Base-by-base conservation (phyloP, 2,113 vertebrate species). In the Eira barbara region DNA sequence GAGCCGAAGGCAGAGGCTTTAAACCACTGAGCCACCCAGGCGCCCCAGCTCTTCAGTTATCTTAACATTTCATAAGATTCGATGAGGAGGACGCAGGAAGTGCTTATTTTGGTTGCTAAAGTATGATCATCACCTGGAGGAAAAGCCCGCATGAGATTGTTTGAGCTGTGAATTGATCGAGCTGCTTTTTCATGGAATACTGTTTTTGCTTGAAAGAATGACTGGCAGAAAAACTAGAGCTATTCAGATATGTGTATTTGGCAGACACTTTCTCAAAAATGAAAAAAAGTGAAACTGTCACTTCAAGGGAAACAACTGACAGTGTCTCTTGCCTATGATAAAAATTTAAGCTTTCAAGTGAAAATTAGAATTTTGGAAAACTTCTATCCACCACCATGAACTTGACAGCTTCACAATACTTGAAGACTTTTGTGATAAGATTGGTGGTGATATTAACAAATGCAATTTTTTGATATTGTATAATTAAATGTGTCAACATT, bases 361-460 rank as follows among this genome's bases (percentile, higher is more conserved):
- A 93, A 97, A 97, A 97, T 97, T 67, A 96, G 90, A 91, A 96
- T 94, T 97, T 97, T 96, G 96, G 88, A 95, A 97, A 96, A 95
- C 69, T 93, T 97, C 79, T 92, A 25, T 67, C 57, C 36, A 67
- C 57, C 85, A 78, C 92, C 42, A 63, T 89, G 87, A 92, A 95
- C 84, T 97, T 95, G 95, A 90, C 92, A 97, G 65, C 63, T 96
- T 92, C 73, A 74, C 29, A 83, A 76, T 89, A 52, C 42, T 89
- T 93, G 65, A 89, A 83, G 61, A 80, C 42, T 96, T 97, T 80
- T 92, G 55, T 49, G 69, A 92, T 94, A 80, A 95, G 67, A 79
- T 78, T 90, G 36, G 74, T 89, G 67, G 36, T 88, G 88, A 92
- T 96, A 96, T 80, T 92, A 97, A 96, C 89, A 94, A 96, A 95